A percentile compares a stretch with the other conserved stretches of the same genome.
Evolutionary conservation across 92 coral and sea anemone genomes (phyloP).

Genomic region (Hydrozoanthus gracilis): DNA sequence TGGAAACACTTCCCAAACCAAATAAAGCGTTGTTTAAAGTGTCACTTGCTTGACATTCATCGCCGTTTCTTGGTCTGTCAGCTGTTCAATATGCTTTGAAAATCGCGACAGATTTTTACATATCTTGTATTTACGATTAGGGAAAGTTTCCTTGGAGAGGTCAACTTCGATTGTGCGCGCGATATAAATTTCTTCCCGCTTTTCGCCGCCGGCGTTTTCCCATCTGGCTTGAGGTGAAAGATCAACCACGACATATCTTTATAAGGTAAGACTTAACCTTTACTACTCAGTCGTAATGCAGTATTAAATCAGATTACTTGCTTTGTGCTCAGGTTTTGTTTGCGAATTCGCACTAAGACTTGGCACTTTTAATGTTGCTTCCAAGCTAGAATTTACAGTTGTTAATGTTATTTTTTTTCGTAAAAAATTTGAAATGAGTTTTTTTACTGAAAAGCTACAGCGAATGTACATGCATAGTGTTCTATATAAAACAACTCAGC

Average conservation of each 20-base stretch:
- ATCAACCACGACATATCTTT: background rate
- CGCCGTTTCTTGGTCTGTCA: background rate
- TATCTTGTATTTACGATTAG: background rate
- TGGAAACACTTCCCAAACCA: background rate
- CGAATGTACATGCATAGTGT: no score
- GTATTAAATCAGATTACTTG: slow-evolving; percentile 19
- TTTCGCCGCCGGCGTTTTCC: background rate
- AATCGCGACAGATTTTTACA: slow-evolving; percentile 10
- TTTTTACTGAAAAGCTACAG: no score
- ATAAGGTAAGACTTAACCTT: background rate
- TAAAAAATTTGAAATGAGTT: no score
- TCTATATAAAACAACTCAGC: no score
- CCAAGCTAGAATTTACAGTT: background rate
- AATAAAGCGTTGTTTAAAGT: slow-evolving; percentile 11
- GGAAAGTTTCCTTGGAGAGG: background rate
- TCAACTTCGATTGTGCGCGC: background rate
- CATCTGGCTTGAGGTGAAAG: slow-evolving; percentile 11
- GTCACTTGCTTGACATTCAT: slow-evolving; percentile 18
- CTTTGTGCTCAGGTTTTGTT: slow-evolving; percentile 1
- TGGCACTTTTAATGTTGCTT: background rate
- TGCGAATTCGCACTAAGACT: background rate
- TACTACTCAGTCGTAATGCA: background rate
- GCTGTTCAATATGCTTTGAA: slow-evolving; percentile 5
- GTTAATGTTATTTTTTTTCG: no score
- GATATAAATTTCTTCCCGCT: background rate